Percentiles rank a stretch among this genome's conserved stretches.
Evolutionary conservation across 2,113 vertebrate genomes (phyloP).

Genomic region (Strix uralensis): DNA sequence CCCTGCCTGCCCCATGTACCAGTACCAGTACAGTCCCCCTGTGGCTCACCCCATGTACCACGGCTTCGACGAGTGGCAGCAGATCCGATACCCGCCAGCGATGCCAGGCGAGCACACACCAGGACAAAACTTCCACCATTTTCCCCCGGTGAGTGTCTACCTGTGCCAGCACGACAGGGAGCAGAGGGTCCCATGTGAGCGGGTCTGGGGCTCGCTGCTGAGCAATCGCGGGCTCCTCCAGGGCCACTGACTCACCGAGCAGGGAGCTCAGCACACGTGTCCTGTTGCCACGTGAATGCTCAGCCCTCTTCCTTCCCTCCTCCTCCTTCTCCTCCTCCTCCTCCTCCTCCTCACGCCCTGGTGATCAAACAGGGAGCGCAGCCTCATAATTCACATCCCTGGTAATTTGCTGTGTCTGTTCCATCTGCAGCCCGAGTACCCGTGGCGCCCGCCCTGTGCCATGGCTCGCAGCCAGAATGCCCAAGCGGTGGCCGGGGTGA

Average conservation of each 20-base stretch:
- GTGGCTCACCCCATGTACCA: constrained; percentile 77
- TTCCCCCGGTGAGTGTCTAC: constrained; percentile 70
- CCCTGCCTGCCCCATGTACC: constrained; percentile 86
- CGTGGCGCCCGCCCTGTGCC: constrained; percentile 87
- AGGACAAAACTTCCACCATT: constrained; percentile 82
- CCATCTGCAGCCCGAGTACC: constrained; percentile 75
- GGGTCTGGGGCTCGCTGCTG: rapidly evolving
- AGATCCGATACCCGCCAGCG: constrained; percentile 85
- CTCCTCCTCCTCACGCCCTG: neutral
- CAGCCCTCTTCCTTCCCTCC: neutral
- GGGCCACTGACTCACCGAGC: rapidly evolving
- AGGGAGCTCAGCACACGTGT: neutral
- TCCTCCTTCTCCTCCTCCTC: neutral
- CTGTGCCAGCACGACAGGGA: neutral
- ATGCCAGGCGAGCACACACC: constrained; percentile 73
- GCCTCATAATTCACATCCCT: neutral
- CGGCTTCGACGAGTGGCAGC: constrained; percentile 88
- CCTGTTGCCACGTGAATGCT: neutral
- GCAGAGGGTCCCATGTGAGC: rapidly evolving
- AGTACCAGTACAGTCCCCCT: constrained; percentile 84
- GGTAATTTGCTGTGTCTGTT: neutral
- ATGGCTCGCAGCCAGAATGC: constrained; percentile 79
- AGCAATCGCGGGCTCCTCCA: rapidly evolving
- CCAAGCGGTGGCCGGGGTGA: constrained; percentile 73
- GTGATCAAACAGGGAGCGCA: rapidly evolving